phyloP scores from a whole-genome alignment of 2,113 vertebrate genomes.

The Cairina moschata region DNA sequence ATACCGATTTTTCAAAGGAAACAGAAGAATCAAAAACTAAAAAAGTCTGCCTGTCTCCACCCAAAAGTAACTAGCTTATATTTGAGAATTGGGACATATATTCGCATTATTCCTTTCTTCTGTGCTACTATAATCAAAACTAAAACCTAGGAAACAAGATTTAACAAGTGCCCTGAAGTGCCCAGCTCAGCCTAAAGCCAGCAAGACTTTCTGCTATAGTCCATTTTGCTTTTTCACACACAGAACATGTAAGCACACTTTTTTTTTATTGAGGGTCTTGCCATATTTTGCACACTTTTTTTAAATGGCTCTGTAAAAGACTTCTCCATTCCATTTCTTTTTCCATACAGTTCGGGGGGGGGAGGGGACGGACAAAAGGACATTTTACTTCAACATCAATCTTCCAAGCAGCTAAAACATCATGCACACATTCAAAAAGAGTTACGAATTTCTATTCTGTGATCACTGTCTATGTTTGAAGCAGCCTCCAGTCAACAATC shows the following conservation, averaged over 20 bases:
- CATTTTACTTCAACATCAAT: neutral
- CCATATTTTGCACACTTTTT: neutral
- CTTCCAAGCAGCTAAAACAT: neutral
- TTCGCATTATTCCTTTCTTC: neutral
- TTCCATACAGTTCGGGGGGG: neutral
- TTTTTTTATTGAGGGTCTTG: neutral
- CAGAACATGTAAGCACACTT: neutral
- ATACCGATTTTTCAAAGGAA: neutral
- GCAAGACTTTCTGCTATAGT: neutral
- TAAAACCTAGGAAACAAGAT: neutral
- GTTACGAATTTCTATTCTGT: neutral
- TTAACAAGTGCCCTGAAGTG: neutral
- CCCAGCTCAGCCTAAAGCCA: neutral
- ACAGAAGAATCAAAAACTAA: neutral
- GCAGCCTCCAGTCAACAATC: neutral
- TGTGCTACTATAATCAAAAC: neutral
- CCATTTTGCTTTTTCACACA: neutral
- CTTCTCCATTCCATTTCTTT: neutral
- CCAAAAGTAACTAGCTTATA: neutral
- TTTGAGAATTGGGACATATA: neutral
- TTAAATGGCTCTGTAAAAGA: neutral
- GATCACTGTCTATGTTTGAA: neutral
- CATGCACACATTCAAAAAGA: fast-evolving
- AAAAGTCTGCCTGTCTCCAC: neutral
- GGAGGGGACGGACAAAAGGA: neutral